phyloP scores from a whole-genome alignment of 2,797 vertebrate species.

The Danio choprae region DNA sequence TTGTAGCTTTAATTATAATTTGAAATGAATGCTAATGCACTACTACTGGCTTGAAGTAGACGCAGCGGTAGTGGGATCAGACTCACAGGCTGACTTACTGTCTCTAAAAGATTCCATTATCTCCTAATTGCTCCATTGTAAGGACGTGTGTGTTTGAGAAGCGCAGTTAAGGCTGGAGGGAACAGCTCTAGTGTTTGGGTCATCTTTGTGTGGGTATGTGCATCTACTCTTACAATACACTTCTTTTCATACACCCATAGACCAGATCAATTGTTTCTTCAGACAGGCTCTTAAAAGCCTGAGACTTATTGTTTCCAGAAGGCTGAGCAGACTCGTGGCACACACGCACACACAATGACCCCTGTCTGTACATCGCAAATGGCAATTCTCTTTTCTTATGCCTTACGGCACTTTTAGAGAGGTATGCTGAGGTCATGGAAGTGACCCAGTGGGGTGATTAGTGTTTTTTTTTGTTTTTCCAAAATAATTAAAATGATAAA shows the following conservation, averaged over 20 bases:
- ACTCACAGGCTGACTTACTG: constrained; percentile 45
- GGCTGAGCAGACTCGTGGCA: constrained; percentile 66
- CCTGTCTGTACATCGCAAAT: constrained; percentile 64
- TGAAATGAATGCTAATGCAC: constrained; percentile 9
- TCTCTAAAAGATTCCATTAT: constrained; percentile 74
- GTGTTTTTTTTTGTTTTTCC: neutral
- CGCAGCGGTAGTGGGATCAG: constrained; percentile 51
- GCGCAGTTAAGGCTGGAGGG: constrained; percentile 70
- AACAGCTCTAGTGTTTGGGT: constrained; percentile 66
- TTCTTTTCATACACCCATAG: constrained; percentile 73
- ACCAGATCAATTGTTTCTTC: constrained; percentile 68
- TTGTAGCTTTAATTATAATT: neutral
- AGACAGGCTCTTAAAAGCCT: constrained; percentile 69
- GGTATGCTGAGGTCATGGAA: constrained; percentile 63
- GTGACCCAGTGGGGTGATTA: constrained; percentile 61
- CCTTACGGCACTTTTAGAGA: constrained; percentile 65
- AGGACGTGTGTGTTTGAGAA: constrained; percentile 78
- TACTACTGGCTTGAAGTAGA: constrained; percentile 8
- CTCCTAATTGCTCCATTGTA: constrained; percentile 83
- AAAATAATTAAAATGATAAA: neutral
- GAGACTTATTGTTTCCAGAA: constrained; percentile 72
- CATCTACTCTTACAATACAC: constrained; percentile 67
- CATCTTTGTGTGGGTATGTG: constrained; percentile 68
- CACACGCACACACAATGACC: constrained; percentile 78
- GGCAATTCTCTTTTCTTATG: constrained; percentile 21